Base-by-base conservation (phyloP, 2,113 vertebrate species). In the Etia nguti region DNA sequence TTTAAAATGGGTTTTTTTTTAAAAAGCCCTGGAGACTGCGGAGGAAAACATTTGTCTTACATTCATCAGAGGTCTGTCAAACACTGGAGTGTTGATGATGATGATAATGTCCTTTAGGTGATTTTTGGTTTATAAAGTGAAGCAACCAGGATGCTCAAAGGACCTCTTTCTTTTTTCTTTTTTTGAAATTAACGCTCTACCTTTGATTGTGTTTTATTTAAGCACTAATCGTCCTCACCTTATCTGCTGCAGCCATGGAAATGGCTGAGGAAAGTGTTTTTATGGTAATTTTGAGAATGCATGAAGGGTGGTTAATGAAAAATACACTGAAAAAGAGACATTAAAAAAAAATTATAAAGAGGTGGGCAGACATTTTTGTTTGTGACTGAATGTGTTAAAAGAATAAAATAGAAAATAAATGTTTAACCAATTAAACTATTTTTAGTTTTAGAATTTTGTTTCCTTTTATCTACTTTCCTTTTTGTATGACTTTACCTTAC, bases 1-100 rank as follows among this genome's bases (percentile, higher is more conserved):
- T 73, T 93, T 93, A 86, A 85, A 91, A 16, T 11, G 31, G 20
- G 48, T 79, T 29, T 31, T 62, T 65, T 31, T 34, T 1, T 26
- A 80, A 87, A 85, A 77, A 86, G 83, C 81, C 62, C 87, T 81
- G 82, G 83, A 87, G 88, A 91, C 90, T 90, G 55, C 86, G 65
- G 70, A 80, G 86, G 82, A 89, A 90, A 92, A 91, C 91, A 89
- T 90, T 95, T 89, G 91, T 93, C 87, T 92, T 80, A 87, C 87
- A 82, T 31, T 85, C 90, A 89, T 93, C 90, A 92, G 86, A 88
- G 82, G 79, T 93, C 87, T 93, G 92, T 91, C 92, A 92, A 88
- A 92, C 89, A 89, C 55, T 41, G 87, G 36, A 65, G 55, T 85
- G 88, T 92, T 90, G 65, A 81, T 20, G 2, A 34, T 5, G 62